Base-by-base conservation (phyloP, 2,797 vertebrate species). In the Dendrocincla tyrannina region DNA sequence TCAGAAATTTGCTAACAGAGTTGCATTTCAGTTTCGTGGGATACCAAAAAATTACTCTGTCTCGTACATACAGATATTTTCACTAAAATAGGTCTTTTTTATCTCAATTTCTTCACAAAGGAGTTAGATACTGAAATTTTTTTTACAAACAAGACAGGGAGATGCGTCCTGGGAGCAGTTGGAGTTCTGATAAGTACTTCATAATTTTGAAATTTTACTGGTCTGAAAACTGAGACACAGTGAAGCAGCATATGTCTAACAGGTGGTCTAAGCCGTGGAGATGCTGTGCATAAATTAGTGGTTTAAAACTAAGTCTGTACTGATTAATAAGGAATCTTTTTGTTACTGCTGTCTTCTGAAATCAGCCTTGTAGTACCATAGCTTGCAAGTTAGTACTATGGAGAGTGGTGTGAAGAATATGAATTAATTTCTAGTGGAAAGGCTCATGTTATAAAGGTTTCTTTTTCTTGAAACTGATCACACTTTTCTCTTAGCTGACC, bases 251-350 rank as follows among this genome's bases (percentile, higher is more conserved):
- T 96, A 88, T 95, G 96, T 95, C 28, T 84, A 97, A 89, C 95
- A 97, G 95, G 95, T 96, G 96, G 95, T 88, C 83, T 97, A 74
- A 96, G 95, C 89, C 53, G 22, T 88, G 84, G 63, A 91, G 91
- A 87, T 95, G 85, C 66, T 96, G 39, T 85, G 93, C 76, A 64
- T 91, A 93, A 97, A 96, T 95, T 97, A 94, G 56, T 84, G 59
- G 18, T 91, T 96, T 96, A 80, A 93, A 96, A 88, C 41, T 81
- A 84, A 95, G 46, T 52, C 87, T 80, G 42, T 46, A 30, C 50
- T 89, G 63, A 67, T 91, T 89, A 76, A 50, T 87, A 89, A 89
- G 84, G 66, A 95, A 62, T 55, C 18, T 89, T 95, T 89, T 91
- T 87, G 24, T 93, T 86, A 70, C 49, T 56, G 30, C 37, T 93